Percentiles rank a stretch among this genome's conserved stretches.
Evolutionary conservation across 1,140 invertebrate species (phyloP).

Genomic region (Campoletis sonorensis): DNA sequence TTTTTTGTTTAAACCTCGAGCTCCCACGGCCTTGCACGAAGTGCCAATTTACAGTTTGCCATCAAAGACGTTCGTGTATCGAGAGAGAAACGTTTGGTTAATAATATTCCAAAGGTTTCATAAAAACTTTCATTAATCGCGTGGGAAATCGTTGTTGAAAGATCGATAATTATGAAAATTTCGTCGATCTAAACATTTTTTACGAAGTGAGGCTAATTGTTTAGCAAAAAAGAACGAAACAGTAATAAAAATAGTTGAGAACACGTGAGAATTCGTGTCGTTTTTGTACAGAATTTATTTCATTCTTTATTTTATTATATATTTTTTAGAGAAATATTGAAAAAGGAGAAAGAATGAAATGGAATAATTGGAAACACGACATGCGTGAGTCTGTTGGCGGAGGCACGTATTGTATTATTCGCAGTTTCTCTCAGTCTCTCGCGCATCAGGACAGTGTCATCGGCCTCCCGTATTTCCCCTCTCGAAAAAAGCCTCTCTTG

Average conservation of each 20-base stretch:
- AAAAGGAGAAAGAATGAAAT: neutral
- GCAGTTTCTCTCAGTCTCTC: neutral
- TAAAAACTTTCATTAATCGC: no score
- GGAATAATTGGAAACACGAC: neutral
- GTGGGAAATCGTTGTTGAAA: no score
- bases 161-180: no score
- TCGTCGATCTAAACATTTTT: no score
- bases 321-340: neutral
- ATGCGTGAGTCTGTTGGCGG: neutral
- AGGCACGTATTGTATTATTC: neutral
- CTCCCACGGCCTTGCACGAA: neutral
- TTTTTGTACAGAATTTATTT: no score
- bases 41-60: constrained; percentile 23
- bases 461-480: constrained; percentile 39
- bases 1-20: neutral
- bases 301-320: no score
- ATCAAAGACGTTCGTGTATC: constrained; percentile 11
- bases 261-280: no score
- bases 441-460: constrained; percentile 38
- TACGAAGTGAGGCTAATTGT: no score
- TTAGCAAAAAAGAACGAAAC: no score
- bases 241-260: no score
- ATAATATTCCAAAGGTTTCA: neutral
- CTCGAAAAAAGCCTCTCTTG: neutral
- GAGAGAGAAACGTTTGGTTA: neutral